These are phyloP conservation scores for Eretmocerus hayati DNA, from an alignment of 2,888 invertebrate genomes.

Conservation along the genomic window DNA sequence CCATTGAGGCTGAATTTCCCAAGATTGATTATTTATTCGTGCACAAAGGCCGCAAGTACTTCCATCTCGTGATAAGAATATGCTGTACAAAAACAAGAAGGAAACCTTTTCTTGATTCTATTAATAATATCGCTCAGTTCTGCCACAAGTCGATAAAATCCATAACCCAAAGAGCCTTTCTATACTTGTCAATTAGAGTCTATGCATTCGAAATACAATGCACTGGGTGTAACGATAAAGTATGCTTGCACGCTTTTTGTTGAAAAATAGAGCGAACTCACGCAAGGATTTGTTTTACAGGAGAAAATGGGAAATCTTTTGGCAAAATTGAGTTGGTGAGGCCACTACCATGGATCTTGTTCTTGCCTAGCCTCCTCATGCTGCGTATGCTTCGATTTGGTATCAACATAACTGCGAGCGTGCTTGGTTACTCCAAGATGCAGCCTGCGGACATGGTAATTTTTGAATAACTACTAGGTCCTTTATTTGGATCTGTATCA, in stretches of 20 bases:
- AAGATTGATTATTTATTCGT: too few relatives aligned
- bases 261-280: neutral
- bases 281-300: conserved; percentile 38
- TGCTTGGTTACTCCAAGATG: conserved; percentile 50
- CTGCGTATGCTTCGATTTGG: conserved; percentile 47
- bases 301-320: conserved; percentile 45
- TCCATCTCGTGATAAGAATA: too few relatives aligned
- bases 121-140: too few relatives aligned
- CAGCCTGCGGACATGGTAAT: conserved; percentile 51
- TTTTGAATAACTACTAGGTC: neutral
- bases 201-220: too few relatives aligned
- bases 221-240: neutral
- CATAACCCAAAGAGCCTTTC: too few relatives aligned
- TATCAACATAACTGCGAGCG: conserved; percentile 48
- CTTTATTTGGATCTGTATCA: neutral
- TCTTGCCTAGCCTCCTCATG: conserved; percentile 48
- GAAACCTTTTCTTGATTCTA: too few relatives aligned
- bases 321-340: conserved; percentile 51
- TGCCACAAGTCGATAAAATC: too few relatives aligned
- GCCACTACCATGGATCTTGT: conserved; percentile 55
- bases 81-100: too few relatives aligned
- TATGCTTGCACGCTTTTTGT: neutral
- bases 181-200: too few relatives aligned
- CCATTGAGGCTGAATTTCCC: too few relatives aligned
- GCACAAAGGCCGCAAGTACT: too few relatives aligned